Percentiles rank a stretch among this genome's conserved stretches.
These are phyloP conservation scores for Spodoptera exigua DNA, from an alignment of 2,888 invertebrate species.

Conservation along the genomic window DNA sequence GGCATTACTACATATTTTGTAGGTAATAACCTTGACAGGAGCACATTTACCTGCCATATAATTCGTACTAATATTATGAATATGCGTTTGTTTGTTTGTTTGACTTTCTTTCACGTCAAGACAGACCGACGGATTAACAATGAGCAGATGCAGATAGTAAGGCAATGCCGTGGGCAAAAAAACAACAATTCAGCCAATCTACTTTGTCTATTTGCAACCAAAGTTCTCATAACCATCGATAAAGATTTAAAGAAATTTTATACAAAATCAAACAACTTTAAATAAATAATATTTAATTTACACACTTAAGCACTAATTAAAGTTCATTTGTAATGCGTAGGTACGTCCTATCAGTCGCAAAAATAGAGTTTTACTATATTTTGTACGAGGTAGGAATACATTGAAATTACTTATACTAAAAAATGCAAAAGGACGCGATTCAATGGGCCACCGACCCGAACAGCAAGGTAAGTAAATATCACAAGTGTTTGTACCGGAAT, in stretches of 20 bases:
- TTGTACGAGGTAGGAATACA: constrained; percentile 23
- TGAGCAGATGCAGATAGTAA: no score
- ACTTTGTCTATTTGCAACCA: constrained; percentile 9
- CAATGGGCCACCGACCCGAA: constrained; percentile 13
- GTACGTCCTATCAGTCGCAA: constrained; percentile 23
- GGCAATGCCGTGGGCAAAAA: no score
- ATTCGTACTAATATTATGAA: no score
- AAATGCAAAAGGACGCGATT: constrained; percentile 3
- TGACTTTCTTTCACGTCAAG: background rate
- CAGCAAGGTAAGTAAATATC: constrained; percentile 21
- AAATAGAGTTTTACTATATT: constrained; percentile 33
- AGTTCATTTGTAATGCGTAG: constrained; percentile 2
- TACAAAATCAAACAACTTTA: constrained; percentile 20
- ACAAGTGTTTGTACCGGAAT: constrained; percentile 13
- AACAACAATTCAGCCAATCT: background rate
- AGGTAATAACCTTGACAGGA: no score
- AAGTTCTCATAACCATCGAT: background rate
- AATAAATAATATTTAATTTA: constrained; percentile 25
- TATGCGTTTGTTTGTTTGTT: no score
- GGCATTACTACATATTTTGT: no score
- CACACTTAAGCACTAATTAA: constrained; percentile 18
- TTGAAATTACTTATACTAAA: constrained; percentile 13
- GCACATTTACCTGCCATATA: no score
- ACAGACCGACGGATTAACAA: background rate
- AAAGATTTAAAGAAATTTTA: constrained; percentile 3